Evolutionary conservation across 2,888 invertebrate species (phyloP).

Genomic region (Lasius fuliginosus): DNA sequence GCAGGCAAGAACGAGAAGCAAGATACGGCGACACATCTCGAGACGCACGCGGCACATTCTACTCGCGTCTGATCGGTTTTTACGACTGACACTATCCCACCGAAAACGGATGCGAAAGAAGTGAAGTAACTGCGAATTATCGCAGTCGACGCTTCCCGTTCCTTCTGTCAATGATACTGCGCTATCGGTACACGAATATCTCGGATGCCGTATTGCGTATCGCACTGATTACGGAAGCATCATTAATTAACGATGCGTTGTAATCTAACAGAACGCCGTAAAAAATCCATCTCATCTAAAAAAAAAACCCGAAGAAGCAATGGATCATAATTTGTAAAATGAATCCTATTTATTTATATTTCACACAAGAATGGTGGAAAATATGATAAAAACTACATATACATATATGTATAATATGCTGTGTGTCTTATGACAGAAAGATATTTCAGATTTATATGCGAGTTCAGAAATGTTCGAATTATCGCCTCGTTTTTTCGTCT

Average conservation of each 20-base stretch:
- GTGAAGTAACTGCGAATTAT: conserved; percentile 61
- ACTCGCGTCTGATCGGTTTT: conserved; percentile 24
- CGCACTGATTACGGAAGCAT: conserved; percentile 1
- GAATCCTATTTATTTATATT: neutral
- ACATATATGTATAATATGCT: neutral
- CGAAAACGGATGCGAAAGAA: conserved; percentile 38
- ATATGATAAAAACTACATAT: neutral
- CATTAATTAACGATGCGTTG: conserved; percentile 6
- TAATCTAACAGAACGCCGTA: neutral
- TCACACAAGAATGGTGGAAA: neutral
- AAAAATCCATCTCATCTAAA: neutral
- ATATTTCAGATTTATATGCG: neutral
- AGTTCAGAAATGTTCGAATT: neutral
- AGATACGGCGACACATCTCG: conserved; percentile 17
- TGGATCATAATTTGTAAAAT: neutral
- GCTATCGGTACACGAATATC: conserved; percentile 55
- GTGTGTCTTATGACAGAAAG: neutral
- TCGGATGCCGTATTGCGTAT: neutral
- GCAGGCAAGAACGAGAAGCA: conserved; percentile 61
- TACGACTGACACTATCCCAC: conserved; percentile 50
- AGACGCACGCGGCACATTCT: conserved; percentile 61
- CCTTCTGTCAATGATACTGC: conserved; percentile 48
- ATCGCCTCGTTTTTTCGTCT: neutral
- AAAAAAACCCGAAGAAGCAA: neutral
- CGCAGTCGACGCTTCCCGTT: conserved; percentile 64